Base-by-base conservation (phyloP, 2,113 vertebrate genomes). In the Romanogobio albipinnatus region DNA sequence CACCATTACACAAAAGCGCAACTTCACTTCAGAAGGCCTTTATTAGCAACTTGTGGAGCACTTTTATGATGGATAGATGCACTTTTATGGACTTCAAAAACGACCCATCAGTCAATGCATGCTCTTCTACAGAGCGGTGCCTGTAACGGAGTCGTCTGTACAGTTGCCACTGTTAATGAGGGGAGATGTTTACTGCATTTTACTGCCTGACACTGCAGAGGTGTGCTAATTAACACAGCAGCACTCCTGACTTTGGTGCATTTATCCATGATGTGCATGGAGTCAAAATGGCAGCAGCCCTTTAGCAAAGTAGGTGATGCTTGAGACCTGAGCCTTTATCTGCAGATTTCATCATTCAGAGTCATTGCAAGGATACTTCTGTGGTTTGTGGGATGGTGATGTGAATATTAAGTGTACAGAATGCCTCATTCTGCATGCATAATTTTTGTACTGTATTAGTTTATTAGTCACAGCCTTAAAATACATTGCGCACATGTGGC, bases 61-160 rank as follows among this genome's bases (percentile, higher is more conserved):
- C 29, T 29, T 29, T 29, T 29, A 29, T 29, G 29, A 29, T 29
- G 29, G 29, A 29, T 29, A 29, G 29, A 29, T 29, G 29, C 29
- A 29, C 29, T 29, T 29, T 29, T 29, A 29, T 29, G 29, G 29
- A 29, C 29, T 29, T 29, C 29, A 29, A 29, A 29, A 29, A 29
- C 29, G 29, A 29, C 29, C 29, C 29, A 29, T 29, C 85, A 91
- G 84, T 86, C 62, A 77, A 49, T 17, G 56, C 47, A 70, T 86
- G 76, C 78, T 86, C 62, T 68, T 74, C 77, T 88, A 84, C 86
- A 89, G 89, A 85, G 82, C 47, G 4, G 24, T 86, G 90, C 87
- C 87, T 90, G 89, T 91, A 81, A 66, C 73, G 3, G 43, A 62
- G 83, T 51, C 78, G 10, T 64, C 26, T 68, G 24, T 74, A 56